Evolutionary conservation across 2,888 invertebrate species (phyloP).

Genomic region (Dermolepida albohirtum): DNA sequence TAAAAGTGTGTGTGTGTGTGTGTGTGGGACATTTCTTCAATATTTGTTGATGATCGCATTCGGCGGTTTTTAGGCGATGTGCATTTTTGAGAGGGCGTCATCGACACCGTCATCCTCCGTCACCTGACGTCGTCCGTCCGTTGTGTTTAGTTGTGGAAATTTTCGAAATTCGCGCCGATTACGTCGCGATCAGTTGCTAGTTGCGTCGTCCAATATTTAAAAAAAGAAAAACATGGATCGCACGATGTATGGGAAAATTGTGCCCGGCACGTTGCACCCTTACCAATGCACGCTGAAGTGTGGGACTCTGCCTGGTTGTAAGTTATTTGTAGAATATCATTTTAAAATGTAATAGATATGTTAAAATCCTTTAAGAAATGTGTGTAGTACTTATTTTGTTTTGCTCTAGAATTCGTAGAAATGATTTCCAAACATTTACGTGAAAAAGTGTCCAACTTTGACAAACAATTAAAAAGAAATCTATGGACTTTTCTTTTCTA

Average conservation of each 20-base stretch:
- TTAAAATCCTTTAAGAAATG: too few relatives aligned
- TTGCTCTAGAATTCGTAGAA: too few relatives aligned
- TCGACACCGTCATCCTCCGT: slow-evolving; percentile 10
- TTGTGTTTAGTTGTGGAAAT: slow-evolving; percentile 9
- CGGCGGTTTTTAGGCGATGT: slow-evolving; percentile 19
- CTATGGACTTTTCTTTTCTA: too few relatives aligned
- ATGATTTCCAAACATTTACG: too few relatives aligned
- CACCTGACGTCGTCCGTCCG: slow-evolving; percentile 1
- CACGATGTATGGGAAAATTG: slow-evolving; percentile 90
- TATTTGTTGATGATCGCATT: slow-evolving; percentile 13
- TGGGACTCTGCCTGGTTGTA: slow-evolving; percentile 88
- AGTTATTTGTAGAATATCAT: slow-evolving; percentile 65
- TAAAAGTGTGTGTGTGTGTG: slow-evolving; percentile 50
- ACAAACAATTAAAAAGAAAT: too few relatives aligned
- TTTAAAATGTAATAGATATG: slow-evolving; percentile 20
- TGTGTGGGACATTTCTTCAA: slow-evolving; percentile 45
- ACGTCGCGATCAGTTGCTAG: not conserved
- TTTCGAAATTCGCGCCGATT: slow-evolving; percentile 37
- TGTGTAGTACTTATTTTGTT: too few relatives aligned
- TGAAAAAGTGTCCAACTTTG: too few relatives aligned
- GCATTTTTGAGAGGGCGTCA: slow-evolving; percentile 23
- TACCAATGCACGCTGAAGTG: slow-evolving; percentile 87
- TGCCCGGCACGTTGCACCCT: slow-evolving; percentile 86
- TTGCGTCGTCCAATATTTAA: not conserved
- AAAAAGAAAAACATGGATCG: slow-evolving; percentile 76